Evolutionary conservation across 1,140 invertebrate species (phyloP).

Genomic region (Teleogryllus occipitalis): DNA sequence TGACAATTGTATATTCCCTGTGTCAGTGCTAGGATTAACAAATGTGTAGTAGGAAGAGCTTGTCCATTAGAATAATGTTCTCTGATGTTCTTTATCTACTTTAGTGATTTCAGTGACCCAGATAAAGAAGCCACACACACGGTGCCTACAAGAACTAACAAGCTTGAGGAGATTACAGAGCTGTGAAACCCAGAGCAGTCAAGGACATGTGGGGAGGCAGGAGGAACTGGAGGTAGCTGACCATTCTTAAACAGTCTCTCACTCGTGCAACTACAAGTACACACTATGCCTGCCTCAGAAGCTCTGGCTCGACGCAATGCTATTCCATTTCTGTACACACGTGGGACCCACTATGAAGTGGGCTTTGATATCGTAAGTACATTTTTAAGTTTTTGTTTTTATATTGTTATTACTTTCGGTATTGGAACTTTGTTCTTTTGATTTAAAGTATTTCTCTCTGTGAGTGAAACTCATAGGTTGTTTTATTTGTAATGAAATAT

Average conservation of each 20-base stretch:
- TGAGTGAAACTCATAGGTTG: background rate
- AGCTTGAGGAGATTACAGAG: background rate
- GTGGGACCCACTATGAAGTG: conserved; percentile 74
- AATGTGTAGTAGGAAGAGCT: too few relatives aligned
- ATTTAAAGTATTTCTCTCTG: background rate
- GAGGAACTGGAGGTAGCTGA: background rate
- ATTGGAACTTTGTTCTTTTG: background rate
- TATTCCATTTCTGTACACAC: conserved; percentile 65
- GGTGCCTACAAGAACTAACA: background rate
- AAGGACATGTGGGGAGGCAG: background rate
- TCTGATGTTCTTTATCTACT: background rate
- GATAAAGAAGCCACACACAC: background rate
- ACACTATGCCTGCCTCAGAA: conserved; percentile 24
- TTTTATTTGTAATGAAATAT: background rate
- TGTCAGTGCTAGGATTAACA: too few relatives aligned
- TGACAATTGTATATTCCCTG: too few relatives aligned
- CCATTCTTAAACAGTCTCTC: background rate
- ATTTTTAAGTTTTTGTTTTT: background rate
- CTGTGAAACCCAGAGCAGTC: background rate
- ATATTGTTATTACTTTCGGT: background rate
- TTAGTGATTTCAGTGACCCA: background rate
- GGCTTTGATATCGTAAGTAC: conserved; percentile 72
- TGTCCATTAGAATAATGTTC: too few relatives aligned
- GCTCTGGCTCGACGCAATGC: conserved; percentile 49
- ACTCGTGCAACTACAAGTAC: background rate